phyloP scores from a whole-genome alignment of 1,140 invertebrate genomes.

The Tetragonula clypearis region DNA sequence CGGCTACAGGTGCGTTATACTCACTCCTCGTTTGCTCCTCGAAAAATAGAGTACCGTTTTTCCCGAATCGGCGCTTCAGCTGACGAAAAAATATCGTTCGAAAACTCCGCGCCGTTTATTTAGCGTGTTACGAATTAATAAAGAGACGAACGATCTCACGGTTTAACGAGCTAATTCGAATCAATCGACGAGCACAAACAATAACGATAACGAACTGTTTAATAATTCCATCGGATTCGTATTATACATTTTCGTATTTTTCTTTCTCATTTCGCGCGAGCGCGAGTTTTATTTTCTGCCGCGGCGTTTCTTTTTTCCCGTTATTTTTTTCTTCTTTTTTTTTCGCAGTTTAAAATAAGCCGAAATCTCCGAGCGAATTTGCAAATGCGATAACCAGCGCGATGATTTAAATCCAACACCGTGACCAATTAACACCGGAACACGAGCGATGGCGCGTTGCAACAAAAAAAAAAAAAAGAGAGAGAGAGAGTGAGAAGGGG shows the following conservation, averaged over 20 bases:
- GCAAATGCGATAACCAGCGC: neutral
- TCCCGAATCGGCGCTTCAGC: neutral
- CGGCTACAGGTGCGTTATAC: neutral
- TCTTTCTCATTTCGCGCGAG: too few species aligned
- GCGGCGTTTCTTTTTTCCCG: too few species aligned
- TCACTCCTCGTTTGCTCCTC: neutral
- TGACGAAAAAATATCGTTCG: neutral
- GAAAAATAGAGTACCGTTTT: neutral
- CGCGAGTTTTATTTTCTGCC: neutral
- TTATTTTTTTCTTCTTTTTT: neutral
- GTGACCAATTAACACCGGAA: slow-evolving; percentile 3
- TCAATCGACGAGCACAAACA: neutral
- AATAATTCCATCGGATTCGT: neutral
- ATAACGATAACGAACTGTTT: slow-evolving; percentile 14
- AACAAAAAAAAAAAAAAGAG: too few species aligned
- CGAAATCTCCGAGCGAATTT: neutral
- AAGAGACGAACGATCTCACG: neutral
- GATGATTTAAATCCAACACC: slow-evolving; percentile 1
- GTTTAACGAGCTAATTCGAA: slow-evolving; percentile 7
- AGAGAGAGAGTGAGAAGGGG: too few species aligned
- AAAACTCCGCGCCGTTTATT: neutral
- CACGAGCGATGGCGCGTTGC: neutral
- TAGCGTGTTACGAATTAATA: neutral
- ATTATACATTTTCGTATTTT: neutral
- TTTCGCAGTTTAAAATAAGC: neutral